Base-by-base conservation (phyloP, 30 jellyfish, hydroid and myxozoan species). In the Chrysaora quinquecirrha region DNA sequence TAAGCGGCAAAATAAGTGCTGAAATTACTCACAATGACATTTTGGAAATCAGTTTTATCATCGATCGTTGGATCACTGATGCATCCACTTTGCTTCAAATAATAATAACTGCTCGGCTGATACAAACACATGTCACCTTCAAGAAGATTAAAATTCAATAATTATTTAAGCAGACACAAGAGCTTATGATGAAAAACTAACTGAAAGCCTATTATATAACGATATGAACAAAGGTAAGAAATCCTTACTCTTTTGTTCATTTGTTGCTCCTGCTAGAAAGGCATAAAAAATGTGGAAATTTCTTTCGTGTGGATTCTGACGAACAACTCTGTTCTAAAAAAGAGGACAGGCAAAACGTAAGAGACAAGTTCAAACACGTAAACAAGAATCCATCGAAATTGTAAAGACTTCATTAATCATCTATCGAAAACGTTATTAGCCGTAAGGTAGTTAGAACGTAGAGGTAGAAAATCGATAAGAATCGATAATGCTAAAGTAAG, bases 281-380 rank as follows among this genome's bases (percentile, higher is more conserved):
- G 95, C 93, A 43, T 94, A 94, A 73, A 94, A 94, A 38, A 94
- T 94, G 66, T 94, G 99, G 71, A 94, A 94, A 56, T 94, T 94
- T 34, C 99, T 75, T 64, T 94, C 99, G 11, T 74, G 90, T 0
- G 99, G 99, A 62, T 94, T 94, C 34, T 94, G 99, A 12, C 97
- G 91, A n/a, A 87, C 97, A 70, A 94, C 95, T 47, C 99, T 94
- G 77, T 94, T 94, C 99, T 94, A 56, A 9, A 78, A 35, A 43
- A 56, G 54, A 38, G 33, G 58, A 47, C 0, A 27, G 60, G 34
- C n/a, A n/a, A n/a, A n/a, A n/a, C n/a, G n/a, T n/a, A n/a, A n/a
- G n/a, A n/a, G n/a, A n/a, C n/a, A n/a, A n/a, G n/a, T n/a, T n/a
- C n/a, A n/a, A n/a, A n/a, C n/a, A n/a, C n/a, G n/a, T n/a, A n/a